Conservation (phyloP, 1,140 invertebrate genomes). For the Bombus difficillimus region DNA sequence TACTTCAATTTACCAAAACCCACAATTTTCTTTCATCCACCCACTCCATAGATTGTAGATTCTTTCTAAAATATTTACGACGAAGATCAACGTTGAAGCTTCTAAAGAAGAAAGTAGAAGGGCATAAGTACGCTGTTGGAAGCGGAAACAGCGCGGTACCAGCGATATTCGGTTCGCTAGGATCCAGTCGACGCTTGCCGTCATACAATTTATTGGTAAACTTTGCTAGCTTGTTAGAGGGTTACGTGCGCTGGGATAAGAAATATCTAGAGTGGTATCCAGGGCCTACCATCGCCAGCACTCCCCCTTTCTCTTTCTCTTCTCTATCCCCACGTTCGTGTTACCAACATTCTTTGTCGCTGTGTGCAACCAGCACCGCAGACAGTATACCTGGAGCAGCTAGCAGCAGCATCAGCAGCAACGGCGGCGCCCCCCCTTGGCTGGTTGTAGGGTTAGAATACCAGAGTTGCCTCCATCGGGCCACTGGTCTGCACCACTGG, state of each 20-base stretch:
- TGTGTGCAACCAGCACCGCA: constrained; percentile 47
- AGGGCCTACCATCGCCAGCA: background rate
- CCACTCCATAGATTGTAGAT: background rate
- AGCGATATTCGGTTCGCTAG: constrained; percentile 70
- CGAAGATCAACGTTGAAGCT: background rate
- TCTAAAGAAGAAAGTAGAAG: background rate
- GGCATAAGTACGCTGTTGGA: background rate
- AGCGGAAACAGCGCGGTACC: constrained; percentile 34
- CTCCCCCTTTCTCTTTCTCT: background rate
- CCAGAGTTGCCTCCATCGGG: constrained; percentile 76
- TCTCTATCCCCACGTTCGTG: constrained; percentile 24
- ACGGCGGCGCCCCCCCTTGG: constrained; percentile 57
- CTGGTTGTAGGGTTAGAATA: constrained; percentile 74
- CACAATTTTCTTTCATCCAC: background rate
- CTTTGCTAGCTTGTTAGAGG: constrained; percentile 82
- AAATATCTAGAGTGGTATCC: constrained; percentile 75
- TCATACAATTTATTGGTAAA: constrained; percentile 83
- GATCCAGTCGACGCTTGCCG: constrained; percentile 67
- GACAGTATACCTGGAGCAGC: constrained; percentile 44
- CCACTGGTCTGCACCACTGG: constrained; percentile 80
- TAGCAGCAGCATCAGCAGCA: constrained; percentile 37
- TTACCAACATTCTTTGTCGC: constrained; percentile 65
- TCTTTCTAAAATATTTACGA: background rate
- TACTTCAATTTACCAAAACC: background rate
- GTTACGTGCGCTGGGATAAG: constrained; percentile 82